Conservation (phyloP, 2,113 vertebrate genomes). For the Semnornis frantzii region DNA sequence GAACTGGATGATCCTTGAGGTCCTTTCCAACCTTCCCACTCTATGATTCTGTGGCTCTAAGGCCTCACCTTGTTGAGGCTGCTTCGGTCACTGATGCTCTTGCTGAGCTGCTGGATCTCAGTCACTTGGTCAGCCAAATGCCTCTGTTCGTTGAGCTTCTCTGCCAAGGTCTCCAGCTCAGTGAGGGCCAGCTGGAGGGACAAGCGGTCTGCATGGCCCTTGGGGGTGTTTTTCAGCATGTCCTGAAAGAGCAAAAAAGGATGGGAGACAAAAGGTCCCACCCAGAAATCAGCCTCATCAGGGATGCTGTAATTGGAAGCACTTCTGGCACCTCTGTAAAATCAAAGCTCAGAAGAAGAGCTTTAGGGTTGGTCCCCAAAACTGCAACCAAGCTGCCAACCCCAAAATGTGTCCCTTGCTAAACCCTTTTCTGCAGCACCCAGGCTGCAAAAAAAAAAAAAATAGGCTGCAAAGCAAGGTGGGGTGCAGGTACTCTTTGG, state of each 20-base stretch:
- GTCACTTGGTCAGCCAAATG: slow-evolving; percentile 92
- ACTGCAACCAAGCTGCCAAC: not conserved
- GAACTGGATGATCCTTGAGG: too few relatives aligned
- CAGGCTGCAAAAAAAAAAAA: not conserved
- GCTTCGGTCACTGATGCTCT: slow-evolving; percentile 88
- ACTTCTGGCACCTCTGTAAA: not conserved
- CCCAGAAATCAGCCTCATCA: rapidly evolving
- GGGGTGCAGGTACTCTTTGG: rapidly evolving
- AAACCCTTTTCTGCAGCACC: not conserved
- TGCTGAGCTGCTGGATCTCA: slow-evolving; percentile 93
- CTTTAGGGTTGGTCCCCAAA: not conserved
- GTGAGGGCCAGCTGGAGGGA: slow-evolving; percentile 96
- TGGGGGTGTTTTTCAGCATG: slow-evolving; percentile 95
- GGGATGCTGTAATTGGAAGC: rapidly evolving
- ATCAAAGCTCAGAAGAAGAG: not conserved
- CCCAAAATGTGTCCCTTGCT: rapidly evolving
- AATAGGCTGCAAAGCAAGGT: not conserved
- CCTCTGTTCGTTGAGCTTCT: slow-evolving; percentile 96
- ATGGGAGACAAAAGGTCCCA: not conserved
- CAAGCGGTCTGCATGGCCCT: slow-evolving; percentile 89
- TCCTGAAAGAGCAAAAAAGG: slow-evolving; percentile 74
- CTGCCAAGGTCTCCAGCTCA: slow-evolving; percentile 92
- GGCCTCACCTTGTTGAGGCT: slow-evolving; percentile 87
- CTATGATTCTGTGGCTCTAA: too few relatives aligned
- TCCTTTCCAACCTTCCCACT: too few relatives aligned